Conservation (phyloP, 1,140 invertebrate species). For the Leptonema lineaticorne region DNA sequence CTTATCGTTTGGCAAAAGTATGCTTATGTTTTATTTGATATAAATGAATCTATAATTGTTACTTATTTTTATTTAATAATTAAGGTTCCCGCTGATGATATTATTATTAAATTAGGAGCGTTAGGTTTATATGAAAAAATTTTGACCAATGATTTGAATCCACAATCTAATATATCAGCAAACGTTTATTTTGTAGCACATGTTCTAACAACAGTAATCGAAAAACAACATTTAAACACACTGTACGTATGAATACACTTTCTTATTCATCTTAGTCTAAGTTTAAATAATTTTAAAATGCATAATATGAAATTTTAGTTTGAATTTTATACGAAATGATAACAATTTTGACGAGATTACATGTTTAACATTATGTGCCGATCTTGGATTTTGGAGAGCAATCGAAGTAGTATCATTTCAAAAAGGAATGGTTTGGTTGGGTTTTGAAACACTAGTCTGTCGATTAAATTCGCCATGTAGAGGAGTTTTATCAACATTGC, state of each 20-base stretch:
- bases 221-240: slow-evolving; percentile 15
- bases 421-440: slow-evolving; percentile 28
- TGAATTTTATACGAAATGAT: slow-evolving; percentile 31
- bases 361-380: slow-evolving; percentile 24
- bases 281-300: background rate
- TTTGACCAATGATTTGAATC: slow-evolving; percentile 25
- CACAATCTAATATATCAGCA: slow-evolving; percentile 28
- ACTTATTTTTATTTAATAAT: slow-evolving; percentile 6
- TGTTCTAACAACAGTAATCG: slow-evolving; percentile 16
- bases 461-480: slow-evolving; percentile 31
- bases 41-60: background rate
- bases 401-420: slow-evolving; percentile 25
- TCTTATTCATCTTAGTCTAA: background rate
- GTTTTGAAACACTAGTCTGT: slow-evolving; percentile 29
- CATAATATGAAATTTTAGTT: slow-evolving; percentile 20
- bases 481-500: slow-evolving; percentile 24
- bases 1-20: slow-evolving; percentile 37
- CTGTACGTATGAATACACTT: background rate
- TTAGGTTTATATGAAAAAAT: slow-evolving; percentile 34
- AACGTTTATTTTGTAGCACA: slow-evolving; percentile 33
- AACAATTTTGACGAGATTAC: slow-evolving; percentile 23
- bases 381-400: slow-evolving; percentile 36
- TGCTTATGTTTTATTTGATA: background rate
- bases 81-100: slow-evolving; percentile 35
- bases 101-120: slow-evolving; percentile 29